Base-by-base conservation (phyloP, 1,140 invertebrate species). In the Anastrepha obliqua region DNA sequence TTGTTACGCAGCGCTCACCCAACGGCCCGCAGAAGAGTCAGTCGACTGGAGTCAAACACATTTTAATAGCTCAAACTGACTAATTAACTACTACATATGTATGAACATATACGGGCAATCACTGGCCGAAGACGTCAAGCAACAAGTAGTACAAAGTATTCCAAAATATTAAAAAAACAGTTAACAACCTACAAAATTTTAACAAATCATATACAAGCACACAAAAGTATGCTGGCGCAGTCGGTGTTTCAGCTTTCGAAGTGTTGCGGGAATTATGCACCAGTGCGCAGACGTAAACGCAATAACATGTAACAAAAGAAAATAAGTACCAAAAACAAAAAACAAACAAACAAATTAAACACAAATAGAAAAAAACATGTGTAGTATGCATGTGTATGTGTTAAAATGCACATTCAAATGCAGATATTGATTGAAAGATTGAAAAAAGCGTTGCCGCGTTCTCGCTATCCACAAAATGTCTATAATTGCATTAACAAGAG, bases 261-360 rank as follows among this genome's bases (percentile, higher is more conserved):
- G 74, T 55, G 44, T 86, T 86, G 20, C 55, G 87, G 87, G 87
- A 88, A 88, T 88, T 88, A 86, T 88, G 87, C 87, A 88, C 70
- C 87, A 88, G 85, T 86, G 87, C 87, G 87, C 87, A 88, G 85
- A 85, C 81, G 85, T 78, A 88, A 88, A 88, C 65, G 87, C 85
- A 88, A 85, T 44, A 86, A 47, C 81, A 86, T 88, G 87, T 85
- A 86, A 88, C 62, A 86, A 64, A 29, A 55, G 58, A 81, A 81
- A 81, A 81, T 6, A 74, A 11, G 8, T 74, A 62, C 13, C 8
- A 29, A 29, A 29, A 29, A 29, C 29, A 29, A 29, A 29, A 0
- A 29, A n/a, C n/a, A n/a, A n/a, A n/a, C n/a, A 4, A 62, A 62
- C 3, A 62, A 17, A 4, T 62, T 15, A 62, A 62, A 1, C 15